These are phyloP conservation scores for Drosophila repleta DNA, from an alignment of 1,140 invertebrate species.

Conservation along the genomic window DNA sequence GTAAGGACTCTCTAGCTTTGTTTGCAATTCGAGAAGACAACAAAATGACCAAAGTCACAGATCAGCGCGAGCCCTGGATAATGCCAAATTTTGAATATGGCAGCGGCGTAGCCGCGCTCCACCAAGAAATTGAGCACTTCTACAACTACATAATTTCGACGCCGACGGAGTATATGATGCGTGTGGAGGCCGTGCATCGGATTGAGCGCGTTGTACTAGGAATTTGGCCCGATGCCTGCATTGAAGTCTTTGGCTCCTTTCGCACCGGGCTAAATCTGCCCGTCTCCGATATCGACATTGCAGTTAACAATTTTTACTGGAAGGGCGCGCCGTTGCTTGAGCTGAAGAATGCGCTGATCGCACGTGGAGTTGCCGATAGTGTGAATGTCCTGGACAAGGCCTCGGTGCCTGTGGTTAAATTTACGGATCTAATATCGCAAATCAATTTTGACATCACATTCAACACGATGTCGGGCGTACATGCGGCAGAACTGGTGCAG, in stretches of 20 bases:
- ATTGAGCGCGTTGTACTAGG: constrained; percentile 43
- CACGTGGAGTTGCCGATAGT: constrained; percentile 31
- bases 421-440: constrained; percentile 53
- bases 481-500: constrained; percentile 56
- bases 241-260: constrained; percentile 62
- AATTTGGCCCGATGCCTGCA: constrained; percentile 46
- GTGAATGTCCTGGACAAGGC: constrained; percentile 60
- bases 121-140: constrained; percentile 62
- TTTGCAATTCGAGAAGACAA: background rate
- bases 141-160: constrained; percentile 54
- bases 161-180: constrained; percentile 48
- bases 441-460: constrained; percentile 66
- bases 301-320: constrained; percentile 32
- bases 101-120: constrained; percentile 44
- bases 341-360: constrained; percentile 35
- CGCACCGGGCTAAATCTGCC: constrained; percentile 57
- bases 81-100: constrained; percentile 41
- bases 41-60: constrained; percentile 7
- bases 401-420: constrained; percentile 60
- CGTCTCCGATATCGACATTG: constrained; percentile 57
- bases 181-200: constrained; percentile 39
- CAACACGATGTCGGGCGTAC: constrained; percentile 51
- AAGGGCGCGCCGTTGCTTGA: constrained; percentile 31
- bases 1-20: background rate
- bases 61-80: constrained; percentile 42